These are phyloP conservation scores for Microplitis demolitor DNA, from an alignment of 1,140 invertebrate genomes.

Conservation along the genomic window DNA sequence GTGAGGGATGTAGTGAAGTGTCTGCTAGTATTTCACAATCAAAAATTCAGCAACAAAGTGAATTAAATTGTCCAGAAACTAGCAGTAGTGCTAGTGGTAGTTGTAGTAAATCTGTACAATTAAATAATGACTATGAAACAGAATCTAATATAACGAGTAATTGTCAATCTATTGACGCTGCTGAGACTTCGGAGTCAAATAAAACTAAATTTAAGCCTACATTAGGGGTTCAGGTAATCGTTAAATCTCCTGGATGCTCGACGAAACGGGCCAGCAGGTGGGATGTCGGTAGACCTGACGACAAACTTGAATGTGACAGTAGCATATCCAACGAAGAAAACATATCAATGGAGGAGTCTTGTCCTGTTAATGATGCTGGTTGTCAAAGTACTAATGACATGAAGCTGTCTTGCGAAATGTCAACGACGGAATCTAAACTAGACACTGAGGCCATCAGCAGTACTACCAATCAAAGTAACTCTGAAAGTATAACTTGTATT, in stretches of 20 bases:
- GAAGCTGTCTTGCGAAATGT: not conserved
- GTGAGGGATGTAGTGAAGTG: conserved; percentile 35
- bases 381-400: not conserved
- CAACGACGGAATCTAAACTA: not conserved
- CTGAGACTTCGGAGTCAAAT: conserved; percentile 20
- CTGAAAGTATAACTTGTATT: conserved; percentile 7
- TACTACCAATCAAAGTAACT: conserved; percentile 22
- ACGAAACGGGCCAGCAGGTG: conserved; percentile 59
- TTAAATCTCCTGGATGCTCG: conserved; percentile 35
- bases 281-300: conserved; percentile 58
- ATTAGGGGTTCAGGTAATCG: conserved; percentile 56
- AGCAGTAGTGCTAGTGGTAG: not conserved
- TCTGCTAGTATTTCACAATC: conserved; percentile 35
- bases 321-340: conserved; percentile 49
- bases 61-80: not conserved
- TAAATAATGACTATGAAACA: conserved; percentile 25
- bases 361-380: not conserved
- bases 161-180: conserved; percentile 31
- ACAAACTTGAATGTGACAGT: conserved; percentile 42
- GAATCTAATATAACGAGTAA: conserved; percentile 36
- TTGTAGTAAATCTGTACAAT: conserved; percentile 28
- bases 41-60: conserved; percentile 46
- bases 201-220: conserved; percentile 55
- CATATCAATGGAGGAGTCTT: conserved; percentile 44
- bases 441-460: conserved; percentile 25